Base-by-base conservation (phyloP, 2,888 invertebrate genomes). In the Sialis lutaria region DNA sequence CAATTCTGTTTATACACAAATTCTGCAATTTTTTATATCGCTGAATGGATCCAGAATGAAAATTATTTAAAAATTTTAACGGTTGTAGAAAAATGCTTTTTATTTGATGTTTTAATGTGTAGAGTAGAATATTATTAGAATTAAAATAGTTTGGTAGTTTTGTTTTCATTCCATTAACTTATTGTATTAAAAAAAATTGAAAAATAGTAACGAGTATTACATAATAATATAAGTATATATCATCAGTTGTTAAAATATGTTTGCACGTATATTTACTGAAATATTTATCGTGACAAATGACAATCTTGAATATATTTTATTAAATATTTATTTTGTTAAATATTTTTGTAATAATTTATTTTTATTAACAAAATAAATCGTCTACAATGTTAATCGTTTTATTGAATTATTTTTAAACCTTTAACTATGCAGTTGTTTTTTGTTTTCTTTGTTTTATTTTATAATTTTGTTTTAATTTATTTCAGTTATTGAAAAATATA, bases 401-500 rank as follows among this genome's bases (percentile, higher is more conserved):
- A 7, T 34, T 35, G 35, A 35, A 35, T n/a, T 35, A 35, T 35
- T 3, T 35, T 35, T 35, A 22, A 22, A 2, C 22, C 22, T 2
- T 22, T 22, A 22, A 22, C 4, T 22, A 22, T 22, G 37, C n/a
- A 6, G 12, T 37, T 12, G 6, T 7, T 5, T 37, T 37, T 37
- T 37, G 37, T 37, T 10, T 22, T 2, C 4, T 22, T 22, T 22
- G 22, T 22, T 22, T 22, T 22, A 22, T 22, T 22, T 8, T 46
- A 31, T 37, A 40, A 50, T 56, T 56, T 58, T 55, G 49, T 67
- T 72, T 55, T 72, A 50, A 56, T 56, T 57, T 56, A 49, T 67
- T 73, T 55, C 72, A 91, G 92, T 98, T 56, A 96, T 98, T 60
- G 98, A 99, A 66, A 98, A 98, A 65, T 99, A 92, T 63, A 97